A percentile compares a stretch with the other conserved stretches of the same genome.
Conservation (phyloP, 37 sponge, comb jelly and placozoan species). For the Halisarca cf. caerulea region DNA sequence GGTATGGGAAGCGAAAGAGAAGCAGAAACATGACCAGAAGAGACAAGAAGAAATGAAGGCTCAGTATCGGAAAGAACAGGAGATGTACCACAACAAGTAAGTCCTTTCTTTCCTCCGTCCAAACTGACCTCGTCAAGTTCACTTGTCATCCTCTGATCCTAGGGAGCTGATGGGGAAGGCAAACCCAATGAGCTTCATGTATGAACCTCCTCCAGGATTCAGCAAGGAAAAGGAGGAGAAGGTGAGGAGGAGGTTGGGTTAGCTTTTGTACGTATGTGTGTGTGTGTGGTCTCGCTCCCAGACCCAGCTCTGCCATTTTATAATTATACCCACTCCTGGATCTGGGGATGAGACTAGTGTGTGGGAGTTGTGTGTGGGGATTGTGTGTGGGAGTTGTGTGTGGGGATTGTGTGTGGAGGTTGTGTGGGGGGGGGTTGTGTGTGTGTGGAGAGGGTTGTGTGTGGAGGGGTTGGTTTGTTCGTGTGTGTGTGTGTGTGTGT, state of each 20-base stretch:
- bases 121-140: too few relatives aligned
- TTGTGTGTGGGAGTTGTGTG: too few relatives aligned
- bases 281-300: too few relatives aligned
- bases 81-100: slow-evolving; percentile 72
- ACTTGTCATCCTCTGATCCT: neutral
- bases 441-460: too few relatives aligned
- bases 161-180: slow-evolving; percentile 75
- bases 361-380: too few relatives aligned
- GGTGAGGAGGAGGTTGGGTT: neutral
- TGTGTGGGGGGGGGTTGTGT: too few relatives aligned
- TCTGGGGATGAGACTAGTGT: too few relatives aligned
- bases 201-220: slow-evolving; percentile 88
- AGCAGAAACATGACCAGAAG: slow-evolving; percentile 49
- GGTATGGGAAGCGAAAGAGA: slow-evolving; percentile 84
- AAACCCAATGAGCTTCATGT: slow-evolving; percentile 89
- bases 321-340: too few relatives aligned
- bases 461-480: neutral
- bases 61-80: slow-evolving; percentile 92
- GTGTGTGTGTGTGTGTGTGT: slow-evolving; percentile 28
- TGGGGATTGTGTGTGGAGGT: too few relatives aligned
- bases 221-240: slow-evolving; percentile 22
- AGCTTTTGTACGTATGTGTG: neutral
- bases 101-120: neutral
- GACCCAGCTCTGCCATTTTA: too few relatives aligned
- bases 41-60: slow-evolving; percentile 65